Evolutionary conservation across 2,888 invertebrate species (phyloP).

Genomic region (Phymatocera aterrima): DNA sequence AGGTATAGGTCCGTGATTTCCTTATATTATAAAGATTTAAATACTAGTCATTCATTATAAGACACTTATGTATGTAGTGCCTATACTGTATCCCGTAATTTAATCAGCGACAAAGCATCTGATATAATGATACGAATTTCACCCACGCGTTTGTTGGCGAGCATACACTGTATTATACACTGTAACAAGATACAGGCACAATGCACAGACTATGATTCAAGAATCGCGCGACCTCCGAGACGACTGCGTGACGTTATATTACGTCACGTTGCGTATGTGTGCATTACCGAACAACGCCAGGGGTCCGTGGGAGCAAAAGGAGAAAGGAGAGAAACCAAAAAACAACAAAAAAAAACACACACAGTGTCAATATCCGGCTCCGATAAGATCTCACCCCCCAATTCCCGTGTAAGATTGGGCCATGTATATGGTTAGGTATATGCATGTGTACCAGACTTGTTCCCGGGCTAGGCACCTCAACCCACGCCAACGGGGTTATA

Average conservation of each 20-base stretch:
- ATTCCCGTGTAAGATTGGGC: too few relatives aligned
- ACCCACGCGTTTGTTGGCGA: background rate
- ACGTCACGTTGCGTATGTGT: too few relatives aligned
- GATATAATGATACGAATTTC: background rate
- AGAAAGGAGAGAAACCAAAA: background rate
- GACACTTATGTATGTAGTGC: background rate
- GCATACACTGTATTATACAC: too few relatives aligned
- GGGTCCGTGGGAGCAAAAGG: background rate
- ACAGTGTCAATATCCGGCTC: slow-evolving; percentile 42
- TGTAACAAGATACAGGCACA: background rate
- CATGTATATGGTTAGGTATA: too few relatives aligned
- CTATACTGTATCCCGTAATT: background rate
- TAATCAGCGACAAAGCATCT: background rate
- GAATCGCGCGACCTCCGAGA: background rate
- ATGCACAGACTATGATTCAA: slow-evolving; percentile 24
- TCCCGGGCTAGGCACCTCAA: too few relatives aligned
- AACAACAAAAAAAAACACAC: background rate
- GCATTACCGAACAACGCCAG: too few relatives aligned
- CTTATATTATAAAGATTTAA: background rate
- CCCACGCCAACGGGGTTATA: too few relatives aligned
- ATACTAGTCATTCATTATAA: background rate
- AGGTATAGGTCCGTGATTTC: background rate
- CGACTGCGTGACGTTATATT: background rate
- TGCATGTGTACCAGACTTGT: background rate
- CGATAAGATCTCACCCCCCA: background rate